Percentiles rank a stretch among this genome's conserved stretches.
Conservation (phyloP, 2,888 invertebrate genomes). For the Oscheius onirici region DNA sequence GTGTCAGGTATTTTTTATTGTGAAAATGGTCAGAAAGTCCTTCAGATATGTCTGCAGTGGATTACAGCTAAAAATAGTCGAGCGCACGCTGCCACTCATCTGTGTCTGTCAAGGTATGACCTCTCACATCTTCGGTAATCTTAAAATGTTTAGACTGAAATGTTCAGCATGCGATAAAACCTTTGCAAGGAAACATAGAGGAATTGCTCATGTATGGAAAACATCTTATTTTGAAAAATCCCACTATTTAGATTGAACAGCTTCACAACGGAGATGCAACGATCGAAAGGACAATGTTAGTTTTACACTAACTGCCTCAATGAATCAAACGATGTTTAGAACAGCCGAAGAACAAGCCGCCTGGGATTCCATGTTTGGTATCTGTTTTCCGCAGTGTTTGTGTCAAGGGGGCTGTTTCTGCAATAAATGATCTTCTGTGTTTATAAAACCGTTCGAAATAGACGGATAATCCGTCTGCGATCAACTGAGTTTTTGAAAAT, state of each 20-base stretch:
- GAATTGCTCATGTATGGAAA: not conserved
- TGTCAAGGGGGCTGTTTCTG: not conserved
- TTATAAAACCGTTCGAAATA: too few relatives aligned
- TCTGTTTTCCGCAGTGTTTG: not conserved
- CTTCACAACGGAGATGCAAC: not conserved
- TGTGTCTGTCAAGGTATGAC: not conserved
- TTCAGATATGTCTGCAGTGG: slow-evolving; percentile 14
- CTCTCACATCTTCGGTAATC: too few relatives aligned
- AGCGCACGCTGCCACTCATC: not conserved
- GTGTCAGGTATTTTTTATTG: too few relatives aligned
- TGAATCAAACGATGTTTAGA: not conserved
- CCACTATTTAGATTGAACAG: too few relatives aligned
- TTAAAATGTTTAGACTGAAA: not conserved
- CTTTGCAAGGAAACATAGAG: not conserved
- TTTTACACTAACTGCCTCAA: not conserved
- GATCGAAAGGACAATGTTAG: not conserved
- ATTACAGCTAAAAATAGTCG: slow-evolving; percentile 1
- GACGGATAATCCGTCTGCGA: too few relatives aligned
- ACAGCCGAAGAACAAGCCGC: not conserved
- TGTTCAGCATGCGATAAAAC: not conserved
- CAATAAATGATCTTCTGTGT: not conserved
- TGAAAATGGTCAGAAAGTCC: not conserved
- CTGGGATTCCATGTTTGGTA: not conserved
- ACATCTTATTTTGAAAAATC: too few relatives aligned
- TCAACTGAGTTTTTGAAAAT: too few relatives aligned